Evolutionary conservation across 2,113 vertebrate species (phyloP), one percentile per base, ranked within the genome.

Genomic region (Silurus meridionalis): DNA sequence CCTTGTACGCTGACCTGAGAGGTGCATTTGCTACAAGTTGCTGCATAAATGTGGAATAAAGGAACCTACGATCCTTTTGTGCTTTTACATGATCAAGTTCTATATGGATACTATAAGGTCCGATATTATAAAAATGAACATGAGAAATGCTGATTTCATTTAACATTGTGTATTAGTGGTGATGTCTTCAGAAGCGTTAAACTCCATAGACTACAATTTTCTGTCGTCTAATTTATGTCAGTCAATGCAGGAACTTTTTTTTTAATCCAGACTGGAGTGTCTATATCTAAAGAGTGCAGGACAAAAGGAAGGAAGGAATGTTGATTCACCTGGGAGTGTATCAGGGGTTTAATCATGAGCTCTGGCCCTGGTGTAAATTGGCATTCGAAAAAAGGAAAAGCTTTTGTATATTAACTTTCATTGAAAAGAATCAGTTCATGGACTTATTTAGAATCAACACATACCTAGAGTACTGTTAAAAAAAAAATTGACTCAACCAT

Each of bases 1-100:
- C 69, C 69, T 84, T 75, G 21, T 37, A 52, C 19, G 52, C 85
- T 81, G 85, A 60, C n/a, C 64, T 50, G 23, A 69, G 6, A 8
- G 17, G 28, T 9, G 83, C 21, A 63, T 85, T 77, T 64, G 58
- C 21, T 75, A 17, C 37, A 50, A 25, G 53, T 13, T 55, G 10
- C 71, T 50, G 48, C 19, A 11, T 74, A 77, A 14, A 72, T 48
- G 8, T 21, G 17, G 37, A 46, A 7, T 19, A 48, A 71, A 71
- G 15, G 37, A 46, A 8, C 3, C 1, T 9, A 5, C 4, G 64
- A 67, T 67, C 9, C n/a, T 28, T 37, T 37, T 67, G 37, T 9
- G 2, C n/a, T n/a, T n/a, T 23, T 11, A 64, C 66, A 37, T 28
- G 66, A 5, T 25, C 37, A 19, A 5, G 55, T 57, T 57, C 1